Conservation (phyloP, 2,888 invertebrate genomes). For the Ectemnius lituratus region DNA sequence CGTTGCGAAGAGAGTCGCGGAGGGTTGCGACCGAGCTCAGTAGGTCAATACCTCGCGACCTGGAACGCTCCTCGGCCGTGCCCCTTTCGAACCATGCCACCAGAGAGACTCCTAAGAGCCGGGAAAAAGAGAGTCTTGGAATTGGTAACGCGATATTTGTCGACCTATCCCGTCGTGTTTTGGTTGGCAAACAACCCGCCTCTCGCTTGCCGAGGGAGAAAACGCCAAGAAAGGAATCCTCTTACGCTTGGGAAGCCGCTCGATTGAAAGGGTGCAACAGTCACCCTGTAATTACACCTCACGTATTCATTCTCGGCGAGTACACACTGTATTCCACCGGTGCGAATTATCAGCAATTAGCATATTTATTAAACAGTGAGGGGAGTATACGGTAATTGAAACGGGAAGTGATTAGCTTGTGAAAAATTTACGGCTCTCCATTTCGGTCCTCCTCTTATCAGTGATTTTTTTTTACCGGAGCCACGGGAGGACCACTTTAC, state of each 20-base stretch:
- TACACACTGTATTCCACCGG: too few relatives aligned
- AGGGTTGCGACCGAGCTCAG: conserved; percentile 60
- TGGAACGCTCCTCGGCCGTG: conserved; percentile 34
- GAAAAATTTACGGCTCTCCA: conserved; percentile 18
- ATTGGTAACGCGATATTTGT: conserved; percentile 61
- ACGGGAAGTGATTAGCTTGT: background rate
- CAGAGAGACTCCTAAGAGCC: conserved; percentile 3
- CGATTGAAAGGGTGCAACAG: too few relatives aligned
- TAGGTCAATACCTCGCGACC: conserved; percentile 70
- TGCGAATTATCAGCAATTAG: too few relatives aligned
- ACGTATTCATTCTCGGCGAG: too few relatives aligned
- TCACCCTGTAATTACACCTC: too few relatives aligned
- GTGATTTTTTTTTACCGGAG: conserved; percentile 45
- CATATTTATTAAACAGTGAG: too few relatives aligned
- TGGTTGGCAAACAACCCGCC: conserved; percentile 46
- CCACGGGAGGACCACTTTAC: conserved; percentile 59
- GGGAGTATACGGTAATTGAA: too few relatives aligned
- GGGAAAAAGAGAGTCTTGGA: conserved; percentile 24
- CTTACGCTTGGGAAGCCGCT: conserved; percentile 11
- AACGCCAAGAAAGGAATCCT: background rate
- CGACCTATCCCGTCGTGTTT: conserved; percentile 42
- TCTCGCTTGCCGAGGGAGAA: conserved; percentile 14
- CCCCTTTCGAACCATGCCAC: conserved; percentile 8
- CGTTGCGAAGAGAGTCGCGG: conserved; percentile 49
- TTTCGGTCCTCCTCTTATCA: conserved; percentile 28